Percentiles rank a stretch among this genome's conserved stretches.
Conservation (phyloP, 2,888 invertebrate genomes). For the Eupeodes latifasciatus region DNA sequence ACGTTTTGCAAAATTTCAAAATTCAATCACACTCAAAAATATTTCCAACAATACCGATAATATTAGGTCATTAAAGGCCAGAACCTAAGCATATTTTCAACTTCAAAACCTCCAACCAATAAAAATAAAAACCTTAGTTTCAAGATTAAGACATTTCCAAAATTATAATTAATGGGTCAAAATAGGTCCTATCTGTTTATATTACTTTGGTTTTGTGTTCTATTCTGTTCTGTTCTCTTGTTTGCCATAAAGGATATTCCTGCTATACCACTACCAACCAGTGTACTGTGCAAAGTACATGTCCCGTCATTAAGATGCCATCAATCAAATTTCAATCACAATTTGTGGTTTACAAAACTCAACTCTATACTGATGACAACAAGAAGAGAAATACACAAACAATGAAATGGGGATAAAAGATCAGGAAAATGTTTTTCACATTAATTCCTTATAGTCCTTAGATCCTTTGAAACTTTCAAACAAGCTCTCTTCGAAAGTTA, state of each 20-base stretch:
- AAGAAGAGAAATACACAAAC: neutral
- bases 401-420: no score
- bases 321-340: constrained; percentile 39
- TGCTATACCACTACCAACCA: neutral
- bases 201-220: neutral
- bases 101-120: no score
- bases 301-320: constrained; percentile 26
- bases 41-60: no score
- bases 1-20: no score
- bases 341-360: neutral
- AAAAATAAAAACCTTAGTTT: no score
- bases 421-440: neutral
- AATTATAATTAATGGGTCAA: neutral
- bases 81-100: no score
- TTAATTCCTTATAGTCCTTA: no score
- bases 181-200: neutral
- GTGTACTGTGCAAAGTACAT: neutral
- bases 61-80: no score
- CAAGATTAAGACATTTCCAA: neutral
- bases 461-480: no score
- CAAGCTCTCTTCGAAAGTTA: no score
- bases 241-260: constrained; percentile 2
- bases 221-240: neutral
- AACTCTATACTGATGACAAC: neutral
- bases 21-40: no score